Conservation (phyloP, 2,888 invertebrate genomes). For the Empis stercorea region DNA sequence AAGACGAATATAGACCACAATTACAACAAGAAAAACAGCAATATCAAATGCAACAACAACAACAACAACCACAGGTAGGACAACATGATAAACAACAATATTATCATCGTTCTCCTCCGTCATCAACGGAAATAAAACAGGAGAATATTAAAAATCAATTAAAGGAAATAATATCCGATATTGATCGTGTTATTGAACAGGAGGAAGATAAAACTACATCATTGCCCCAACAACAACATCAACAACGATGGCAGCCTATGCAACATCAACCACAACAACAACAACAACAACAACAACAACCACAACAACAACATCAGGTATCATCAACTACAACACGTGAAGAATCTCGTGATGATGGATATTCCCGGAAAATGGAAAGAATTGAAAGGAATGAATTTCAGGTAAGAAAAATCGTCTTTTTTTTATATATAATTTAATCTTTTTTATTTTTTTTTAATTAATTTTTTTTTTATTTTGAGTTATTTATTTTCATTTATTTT, state of each 20-base stretch:
- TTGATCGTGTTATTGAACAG: constrained; percentile 43
- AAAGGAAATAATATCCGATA: constrained; percentile 47
- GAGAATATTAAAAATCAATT: constrained; percentile 43
- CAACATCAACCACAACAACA: constrained; percentile 8
- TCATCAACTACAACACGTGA: neutral
- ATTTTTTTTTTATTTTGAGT: too few species aligned
- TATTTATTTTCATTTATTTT: too few species aligned
- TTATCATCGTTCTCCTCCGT: neutral
- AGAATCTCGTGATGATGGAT: constrained; percentile 1
- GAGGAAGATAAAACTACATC: constrained; percentile 25
- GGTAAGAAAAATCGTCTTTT: neutral
- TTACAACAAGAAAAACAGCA: neutral
- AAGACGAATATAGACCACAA: neutral
- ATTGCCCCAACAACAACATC: constrained; percentile 2
- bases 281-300: constrained; percentile 1
- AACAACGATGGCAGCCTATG: neutral
- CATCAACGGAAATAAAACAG: constrained; percentile 35
- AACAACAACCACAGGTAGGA: neutral
- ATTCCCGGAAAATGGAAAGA: neutral
- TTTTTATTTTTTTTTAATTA: too few species aligned
- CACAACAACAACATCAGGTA: constrained; percentile 6
- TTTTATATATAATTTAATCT: neutral
- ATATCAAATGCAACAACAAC: neutral
- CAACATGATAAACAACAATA: neutral
- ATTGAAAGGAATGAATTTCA: constrained; percentile 5